These are phyloP conservation scores for Atherinosoma microstoma DNA, from an alignment of 2,797 vertebrate species.

Conservation along the genomic window DNA sequence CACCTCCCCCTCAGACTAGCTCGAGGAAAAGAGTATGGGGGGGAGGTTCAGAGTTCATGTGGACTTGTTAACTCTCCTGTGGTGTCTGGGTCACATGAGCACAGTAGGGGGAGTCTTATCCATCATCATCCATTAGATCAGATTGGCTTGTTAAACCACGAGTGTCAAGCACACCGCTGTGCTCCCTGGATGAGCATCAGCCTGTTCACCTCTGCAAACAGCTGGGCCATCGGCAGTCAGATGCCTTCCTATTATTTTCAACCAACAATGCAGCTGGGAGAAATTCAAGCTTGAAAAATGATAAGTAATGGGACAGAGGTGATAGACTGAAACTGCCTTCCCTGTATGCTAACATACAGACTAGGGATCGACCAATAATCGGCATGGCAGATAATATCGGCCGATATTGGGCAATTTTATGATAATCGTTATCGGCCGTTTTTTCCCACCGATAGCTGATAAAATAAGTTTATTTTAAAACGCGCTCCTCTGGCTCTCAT, in stretches of 20 bases:
- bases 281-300: neutral
- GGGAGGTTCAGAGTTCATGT: slow-evolving; percentile 58
- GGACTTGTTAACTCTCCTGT: slow-evolving; percentile 56
- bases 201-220: neutral
- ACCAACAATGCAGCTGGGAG: neutral
- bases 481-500: too few relatives aligned
- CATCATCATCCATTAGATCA: slow-evolving; percentile 69
- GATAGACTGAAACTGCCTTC: too few relatives aligned
- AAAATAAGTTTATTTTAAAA: too few relatives aligned
- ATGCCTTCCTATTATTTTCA: neutral
- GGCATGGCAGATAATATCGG: too few relatives aligned
- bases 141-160: slow-evolving; percentile 34
- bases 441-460: too few relatives aligned
- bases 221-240: slow-evolving; percentile 3
- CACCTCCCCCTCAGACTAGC: slow-evolving; percentile 29
- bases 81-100: slow-evolving; percentile 67
- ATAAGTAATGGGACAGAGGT: neutral
- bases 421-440: too few relatives aligned
- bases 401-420: too few relatives aligned
- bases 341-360: too few relatives aligned
- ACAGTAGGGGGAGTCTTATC: slow-evolving; percentile 51
- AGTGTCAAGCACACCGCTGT: slow-evolving; percentile 25
- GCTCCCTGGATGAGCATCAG: slow-evolving; percentile 16
- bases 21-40: slow-evolving; percentile 22
- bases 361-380: too few relatives aligned